These are phyloP conservation scores for Ara ararauna DNA, from an alignment of 2,797 vertebrate species.

Conservation along the genomic window DNA sequence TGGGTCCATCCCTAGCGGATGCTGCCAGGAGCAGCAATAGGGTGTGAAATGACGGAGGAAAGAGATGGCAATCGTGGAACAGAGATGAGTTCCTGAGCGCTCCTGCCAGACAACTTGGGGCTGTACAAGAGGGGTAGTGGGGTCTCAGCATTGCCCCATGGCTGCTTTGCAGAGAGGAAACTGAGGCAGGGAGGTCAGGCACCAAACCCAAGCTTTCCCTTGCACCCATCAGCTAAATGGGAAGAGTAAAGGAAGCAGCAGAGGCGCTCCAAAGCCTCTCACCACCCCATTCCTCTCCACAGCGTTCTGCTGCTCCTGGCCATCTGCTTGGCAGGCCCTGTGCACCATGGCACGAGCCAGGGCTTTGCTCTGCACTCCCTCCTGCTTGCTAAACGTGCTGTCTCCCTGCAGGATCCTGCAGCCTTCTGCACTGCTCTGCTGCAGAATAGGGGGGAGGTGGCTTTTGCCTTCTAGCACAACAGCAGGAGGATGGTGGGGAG, in stretches of 20 bases:
- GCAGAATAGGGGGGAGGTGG: slow-evolving; percentile 46
- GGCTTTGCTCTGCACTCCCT: not conserved
- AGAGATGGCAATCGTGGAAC: not conserved
- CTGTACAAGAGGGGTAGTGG: accelerated
- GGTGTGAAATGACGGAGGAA: not conserved
- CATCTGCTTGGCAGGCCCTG: not conserved
- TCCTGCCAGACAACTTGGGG: accelerated
- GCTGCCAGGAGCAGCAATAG: not conserved
- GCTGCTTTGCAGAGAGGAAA: not conserved
- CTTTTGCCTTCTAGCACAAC: not conserved
- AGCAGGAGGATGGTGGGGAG: not conserved
- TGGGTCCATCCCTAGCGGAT: not conserved
- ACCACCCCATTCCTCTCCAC: not conserved
- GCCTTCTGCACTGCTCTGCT: slow-evolving; percentile 61
- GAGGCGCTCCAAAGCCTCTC: accelerated
- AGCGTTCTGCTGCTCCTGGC: not conserved
- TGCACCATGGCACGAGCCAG: not conserved
- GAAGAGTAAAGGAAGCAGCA: accelerated
- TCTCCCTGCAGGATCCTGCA: slow-evolving; percentile 59
- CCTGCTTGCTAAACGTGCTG: slow-evolving; percentile 57
- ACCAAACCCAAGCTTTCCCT: not conserved
- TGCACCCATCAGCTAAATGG: accelerated
- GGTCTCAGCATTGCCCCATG: accelerated
- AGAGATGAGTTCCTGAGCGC: accelerated
- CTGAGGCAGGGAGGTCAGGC: not conserved